Conservation (phyloP, 30 jellyfish, hydroid and myxozoan species). For the Aurelia aurita complex sp. Pacific region DNA sequence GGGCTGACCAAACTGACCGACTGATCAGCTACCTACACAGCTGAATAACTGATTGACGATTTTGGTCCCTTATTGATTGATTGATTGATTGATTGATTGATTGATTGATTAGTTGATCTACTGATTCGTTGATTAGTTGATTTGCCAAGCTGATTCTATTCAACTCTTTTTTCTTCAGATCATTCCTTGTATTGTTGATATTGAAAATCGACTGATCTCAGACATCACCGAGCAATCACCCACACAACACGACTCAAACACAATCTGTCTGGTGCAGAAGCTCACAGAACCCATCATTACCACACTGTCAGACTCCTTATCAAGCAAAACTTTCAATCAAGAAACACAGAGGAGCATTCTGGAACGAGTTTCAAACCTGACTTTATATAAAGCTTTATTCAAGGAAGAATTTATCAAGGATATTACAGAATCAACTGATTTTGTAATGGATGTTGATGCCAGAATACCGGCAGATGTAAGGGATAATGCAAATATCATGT, state of each 20-base stretch:
- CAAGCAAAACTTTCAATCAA: slow-evolving; percentile 2
- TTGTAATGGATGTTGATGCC: neutral
- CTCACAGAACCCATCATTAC: slow-evolving; percentile 24
- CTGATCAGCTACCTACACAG: no score
- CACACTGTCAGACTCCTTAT: neutral
- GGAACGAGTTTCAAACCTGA: slow-evolving; percentile 28
- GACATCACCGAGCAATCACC: neutral
- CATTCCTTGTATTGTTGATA: slow-evolving; percentile 23
- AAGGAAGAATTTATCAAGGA: slow-evolving; percentile 46
- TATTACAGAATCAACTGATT: neutral
- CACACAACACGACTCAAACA: no score
- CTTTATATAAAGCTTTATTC: slow-evolving; percentile 46
- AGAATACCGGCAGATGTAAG: slow-evolving; percentile 51
- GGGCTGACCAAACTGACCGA: no score
- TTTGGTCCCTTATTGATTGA: no score
- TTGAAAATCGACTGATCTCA: slow-evolving; percentile 27
- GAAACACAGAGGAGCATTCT: neutral
- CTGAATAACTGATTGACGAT: no score
- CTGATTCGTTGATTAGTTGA: neutral
- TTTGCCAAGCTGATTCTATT: neutral
- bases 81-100: no score
- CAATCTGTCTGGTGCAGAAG: neutral
- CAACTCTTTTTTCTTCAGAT: slow-evolving; percentile 14
- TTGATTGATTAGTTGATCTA: no score
- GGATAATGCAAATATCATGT: slow-evolving; percentile 44